Evolutionary conservation across 2,113 vertebrate genomes (phyloP), one percentile per base, ranked within the genome.

Genomic region (Cichladusa arquata): DNA sequence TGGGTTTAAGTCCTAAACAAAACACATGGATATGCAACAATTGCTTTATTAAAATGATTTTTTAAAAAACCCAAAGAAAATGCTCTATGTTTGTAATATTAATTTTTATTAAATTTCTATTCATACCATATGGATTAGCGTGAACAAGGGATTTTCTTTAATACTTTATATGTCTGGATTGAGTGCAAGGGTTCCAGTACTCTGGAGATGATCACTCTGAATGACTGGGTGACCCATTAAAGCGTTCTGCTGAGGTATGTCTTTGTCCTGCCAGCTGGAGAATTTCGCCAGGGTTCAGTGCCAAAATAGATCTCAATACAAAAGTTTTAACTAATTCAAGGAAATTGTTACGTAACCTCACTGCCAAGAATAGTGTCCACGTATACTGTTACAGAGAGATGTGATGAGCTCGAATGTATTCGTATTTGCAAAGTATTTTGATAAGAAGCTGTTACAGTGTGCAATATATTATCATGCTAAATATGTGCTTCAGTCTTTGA

Each of bases 241-340:
- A 93, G 56, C 79, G 29, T 95, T 93, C 76, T 92, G 94, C 93
- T 96, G 95, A 96, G 87, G 80, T 86, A 93, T 62, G 60, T 11
- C 88, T 90, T 91, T 94, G 88, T 90, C 67, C 92, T 86, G 95
- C 93, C 95, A 96, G 92, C 90, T 95, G 85, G 79, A 90, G 64
- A 76, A 78, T 83, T 93, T 90, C 83, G 74, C 85, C 76, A 71
- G 74, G 67, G 81, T 94, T 77, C 94, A 90, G 90, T 80, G 91
- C 93, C 90, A 94, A 94, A 94, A 92, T 44, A 93, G 84, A 92
- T 95, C 88, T 94, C 92, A 86, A 92, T 90, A 92, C 12, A 14
- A 92, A 95, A 91, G 81, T 95, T 92, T 95, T 95, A 96, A 95
- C 89, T 95, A 95, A 96, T 94, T 95, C 94, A 97, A 93, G 94